Evolutionary conservation across 2,888 invertebrate genomes (phyloP), one percentile per base, ranked within the genome.

Genomic region (Uropetala carovei): DNA sequence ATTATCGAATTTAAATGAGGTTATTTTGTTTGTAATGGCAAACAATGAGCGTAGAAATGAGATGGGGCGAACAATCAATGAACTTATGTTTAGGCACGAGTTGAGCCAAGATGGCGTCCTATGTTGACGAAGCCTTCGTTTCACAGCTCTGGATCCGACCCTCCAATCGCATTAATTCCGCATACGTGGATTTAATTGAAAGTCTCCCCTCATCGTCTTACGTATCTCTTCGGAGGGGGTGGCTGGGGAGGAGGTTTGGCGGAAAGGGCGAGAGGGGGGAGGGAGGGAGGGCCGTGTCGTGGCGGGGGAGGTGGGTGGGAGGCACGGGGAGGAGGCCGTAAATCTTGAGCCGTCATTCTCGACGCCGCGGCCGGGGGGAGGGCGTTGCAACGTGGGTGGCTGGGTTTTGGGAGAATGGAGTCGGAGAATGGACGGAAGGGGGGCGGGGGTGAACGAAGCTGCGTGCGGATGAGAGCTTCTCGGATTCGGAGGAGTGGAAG

Each of bases 151-250:
- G 83, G 83, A 56, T 57, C 86, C 60, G 60, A 58, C 85, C 59
- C 92, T 92, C 92, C 86, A 75, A 86, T 92, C 92, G 92, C 59
- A 92, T 92, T 92, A 92, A 92, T 92, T 92, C 92, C 92, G 92
- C 92, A 86, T 92, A 92, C 86, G 92, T 92, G 92, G 85, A 85
- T 92, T 92, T 92, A 92, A 92, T 92, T 92, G 92, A 92, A 92
- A 92, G 92, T 92, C 85, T 64, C 68, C 92, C 92, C 83, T 92
- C 81, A 92, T 81, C 92, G 92, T 58, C 75, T 82, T 82, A 82
- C 43, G 92, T 60, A 92, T 68, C 58, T 75, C 81, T 82, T 30
- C 57, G 58, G 81, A n/a, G 58, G 57, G 22, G n/a, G 57, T 18
- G 30, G 30, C 30, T 18, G 18, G 18, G n/a, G 43, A 10, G 13